Base-by-base conservation (phyloP, 2,797 vertebrate species). In the Channa striata region DNA sequence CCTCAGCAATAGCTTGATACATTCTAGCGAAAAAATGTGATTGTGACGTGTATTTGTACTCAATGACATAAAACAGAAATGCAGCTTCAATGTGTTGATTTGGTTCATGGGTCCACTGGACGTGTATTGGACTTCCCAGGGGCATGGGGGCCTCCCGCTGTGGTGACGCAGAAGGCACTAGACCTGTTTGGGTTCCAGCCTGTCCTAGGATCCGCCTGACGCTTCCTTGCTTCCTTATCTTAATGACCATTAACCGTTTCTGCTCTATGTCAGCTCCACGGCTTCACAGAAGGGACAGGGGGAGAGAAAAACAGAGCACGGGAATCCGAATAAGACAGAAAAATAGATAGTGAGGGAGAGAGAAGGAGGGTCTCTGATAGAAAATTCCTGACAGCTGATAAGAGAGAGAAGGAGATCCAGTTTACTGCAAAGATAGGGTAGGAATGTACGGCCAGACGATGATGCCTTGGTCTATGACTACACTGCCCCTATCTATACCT, bases 311-410 rank as follows among this genome's bases (percentile, higher is more conserved):
- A 80, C 62, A 70, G 48, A 72, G 70, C 37, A 52, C 78, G 69
- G 75, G 81, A 88, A 82, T 74, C 64, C n/a, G 63, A 80, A 68
- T 56, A 59, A 59, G 68, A 83, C 71, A 74, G 77, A 69, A 77
- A 70, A 72, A 33, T 66, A 80, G 79, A 75, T 81, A 88, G 80
- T n/a, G 66, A 68, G 71, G 65, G 59, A 58, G 78, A 84, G 80
- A 82, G 76, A 85, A 68, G 84, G 84, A 85, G 76, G 73, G 74
- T 80, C 90, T 87, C 84, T 76, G 88, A 93, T 92, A 88, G 90
- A 94, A 91, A 94, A 95, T 94, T 94, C 94, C 91, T 92, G 87
- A 92, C 89, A 89, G 88, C 92, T 92, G 94, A 95, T 95, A 95
- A 94, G 94, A 86, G 74, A 81, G 84, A 91, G 87, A 91, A 92